phyloP scores from a whole-genome alignment of 2,888 invertebrate species.

The Brachypalpus laphriformis region DNA sequence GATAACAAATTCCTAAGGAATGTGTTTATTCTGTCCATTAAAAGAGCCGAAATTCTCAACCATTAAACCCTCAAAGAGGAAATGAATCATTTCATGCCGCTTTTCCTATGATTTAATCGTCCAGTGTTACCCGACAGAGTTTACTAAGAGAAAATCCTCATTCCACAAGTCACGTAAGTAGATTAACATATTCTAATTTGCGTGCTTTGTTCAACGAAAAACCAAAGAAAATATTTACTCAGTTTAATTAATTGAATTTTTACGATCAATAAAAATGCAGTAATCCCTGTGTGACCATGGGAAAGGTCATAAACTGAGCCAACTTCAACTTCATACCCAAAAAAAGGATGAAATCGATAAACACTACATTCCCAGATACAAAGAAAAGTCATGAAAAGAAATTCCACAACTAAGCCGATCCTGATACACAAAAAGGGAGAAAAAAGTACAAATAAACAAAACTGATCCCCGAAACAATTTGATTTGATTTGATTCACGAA shows the following conservation, averaged over 20 bases:
- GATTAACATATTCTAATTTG: constrained; percentile 35
- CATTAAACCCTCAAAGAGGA: constrained; percentile 14
- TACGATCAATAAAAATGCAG: constrained; percentile 60
- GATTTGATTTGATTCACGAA: constrained; percentile 24
- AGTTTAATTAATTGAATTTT: constrained; percentile 64
- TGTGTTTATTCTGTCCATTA: constrained; percentile 15
- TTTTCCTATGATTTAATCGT: constrained; percentile 38
- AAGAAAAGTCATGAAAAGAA: not conserved
- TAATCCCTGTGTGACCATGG: constrained; percentile 46
- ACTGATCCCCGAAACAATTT: constrained; percentile 21
- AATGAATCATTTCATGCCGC: constrained; percentile 35
- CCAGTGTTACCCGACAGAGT: not conserved
- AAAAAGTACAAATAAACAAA: constrained; percentile 17
- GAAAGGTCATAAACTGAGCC: constrained; percentile 28
- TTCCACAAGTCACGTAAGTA: constrained; percentile 23
- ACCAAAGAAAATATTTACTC: constrained; percentile 41
- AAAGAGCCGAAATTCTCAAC: constrained; percentile 25
- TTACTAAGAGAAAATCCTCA: not conserved
- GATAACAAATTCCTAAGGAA: not conserved
- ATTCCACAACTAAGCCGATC: constrained; percentile 18
- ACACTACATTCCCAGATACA: not conserved
- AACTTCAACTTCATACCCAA: not conserved
- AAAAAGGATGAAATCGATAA: constrained; percentile 38
- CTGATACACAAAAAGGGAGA: constrained; percentile 25
- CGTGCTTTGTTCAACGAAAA: constrained; percentile 12